Evolutionary conservation across 2,888 invertebrate genomes (phyloP), one percentile per base, ranked within the genome.

Genomic region (Atethmia centrago): DNA sequence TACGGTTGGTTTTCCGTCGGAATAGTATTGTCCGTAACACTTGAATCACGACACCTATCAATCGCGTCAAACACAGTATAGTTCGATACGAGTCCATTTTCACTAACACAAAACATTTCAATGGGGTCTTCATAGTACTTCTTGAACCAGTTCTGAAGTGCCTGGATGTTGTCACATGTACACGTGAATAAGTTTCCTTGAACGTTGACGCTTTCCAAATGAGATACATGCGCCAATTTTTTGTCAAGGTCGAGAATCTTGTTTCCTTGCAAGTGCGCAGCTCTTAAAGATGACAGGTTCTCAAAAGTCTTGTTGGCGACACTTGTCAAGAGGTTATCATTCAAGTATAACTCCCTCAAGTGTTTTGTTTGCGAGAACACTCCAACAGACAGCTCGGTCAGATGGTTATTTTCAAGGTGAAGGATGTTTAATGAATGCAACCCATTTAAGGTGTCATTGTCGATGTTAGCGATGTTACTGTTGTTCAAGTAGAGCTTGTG

Each of bases 151-250:
- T 97, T 96, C 89, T 97, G 97, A 83, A 98, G 94, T 73, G 97
- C 96, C 74, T 96, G 96, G 45, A 98, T 96, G 88, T 97, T 97
- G 71, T 96, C 96, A 93, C 98, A 98, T 85, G 97, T 97, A 94
- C 98, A 98, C 87, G 97, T 98, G 97, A 98, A 98, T 83, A 97
- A 95, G 95, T 98, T 98, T 86, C 98, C 97, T 90, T 97, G 97
- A 65, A 98, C 95, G 76, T 97, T 97, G 73, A 98, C 97, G 88
- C 96, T 97, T 89, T 98, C 97, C 83, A 97, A 95, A 87, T 96
- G 96, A 76, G 95, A 93, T 79, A 97, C 95, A 86, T 97, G 96
- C 53, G 97, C 96, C 83, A 97, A 94, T 91, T 97, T 96, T 92
- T 97, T 97, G 82, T 97, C 97, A 89, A 98, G 97, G 91, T 98